Evolutionary conservation across 1,140 invertebrate genomes (phyloP).

Genomic region (Littorina saxatilis): DNA sequence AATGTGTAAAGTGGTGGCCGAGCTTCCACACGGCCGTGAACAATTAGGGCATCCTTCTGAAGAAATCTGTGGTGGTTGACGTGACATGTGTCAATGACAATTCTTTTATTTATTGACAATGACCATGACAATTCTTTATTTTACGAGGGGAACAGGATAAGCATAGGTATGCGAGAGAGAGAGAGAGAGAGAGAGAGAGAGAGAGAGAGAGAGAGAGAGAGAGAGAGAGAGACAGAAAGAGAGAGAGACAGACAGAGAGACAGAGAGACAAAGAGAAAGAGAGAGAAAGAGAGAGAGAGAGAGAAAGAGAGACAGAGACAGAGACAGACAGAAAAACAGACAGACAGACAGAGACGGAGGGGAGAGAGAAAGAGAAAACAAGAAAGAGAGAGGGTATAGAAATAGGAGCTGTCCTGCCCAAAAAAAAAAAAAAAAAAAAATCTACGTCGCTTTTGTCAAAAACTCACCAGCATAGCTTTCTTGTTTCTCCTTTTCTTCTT

Average conservation of each 20-base stretch:
- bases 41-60: too few relatives aligned
- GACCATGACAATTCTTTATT: too few relatives aligned
- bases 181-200: slow-evolving; percentile 13
- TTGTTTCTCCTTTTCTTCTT: slow-evolving; percentile 39
- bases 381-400: not conserved
- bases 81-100: too few relatives aligned
- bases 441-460: too few relatives aligned
- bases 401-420: too few relatives aligned
- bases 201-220: not conserved
- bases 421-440: too few relatives aligned
- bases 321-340: not conserved
- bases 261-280: not conserved
- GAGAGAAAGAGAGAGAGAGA: not conserved
- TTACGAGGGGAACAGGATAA: too few relatives aligned
- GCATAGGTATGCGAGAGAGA: not conserved
- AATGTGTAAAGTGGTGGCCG: too few relatives aligned
- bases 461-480: slow-evolving; percentile 43
- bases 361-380: not conserved
- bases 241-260: slow-evolving; percentile 20
- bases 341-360: not conserved
- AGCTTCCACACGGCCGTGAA: too few relatives aligned
- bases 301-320: not conserved
- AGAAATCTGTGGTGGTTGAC: too few relatives aligned
- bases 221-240: not conserved
- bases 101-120: too few relatives aligned